Percentiles rank a stretch among this genome's conserved stretches.
Conservation (phyloP, 1,140 invertebrate genomes). For the Coenobita brevimanus region DNA sequence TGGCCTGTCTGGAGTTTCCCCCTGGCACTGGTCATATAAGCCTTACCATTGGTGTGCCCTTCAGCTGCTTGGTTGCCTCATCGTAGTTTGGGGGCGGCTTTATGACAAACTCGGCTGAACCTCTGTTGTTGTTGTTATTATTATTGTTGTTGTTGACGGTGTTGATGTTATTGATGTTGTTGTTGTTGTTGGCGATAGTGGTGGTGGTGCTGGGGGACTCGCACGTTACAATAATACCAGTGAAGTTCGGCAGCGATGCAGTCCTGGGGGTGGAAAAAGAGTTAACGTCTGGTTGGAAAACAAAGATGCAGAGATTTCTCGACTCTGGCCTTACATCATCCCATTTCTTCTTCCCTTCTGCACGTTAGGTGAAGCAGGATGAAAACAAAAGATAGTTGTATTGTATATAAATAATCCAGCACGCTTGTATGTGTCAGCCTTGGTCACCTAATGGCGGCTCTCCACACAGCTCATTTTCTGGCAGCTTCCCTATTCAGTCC, state of each 20-base stretch:
- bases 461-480: too few relatives aligned
- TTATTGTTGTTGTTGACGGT: slow-evolving; percentile 44
- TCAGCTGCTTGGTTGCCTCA: slow-evolving; percentile 81
- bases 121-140: slow-evolving; percentile 70
- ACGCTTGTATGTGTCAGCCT: too few relatives aligned
- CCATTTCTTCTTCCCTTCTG: too few relatives aligned
- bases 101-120: slow-evolving; percentile 73
- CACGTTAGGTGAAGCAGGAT: too few relatives aligned
- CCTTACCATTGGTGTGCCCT: slow-evolving; percentile 71
- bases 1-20: too few relatives aligned
- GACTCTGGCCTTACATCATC: too few relatives aligned
- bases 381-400: too few relatives aligned
- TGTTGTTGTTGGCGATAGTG: slow-evolving; percentile 52
- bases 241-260: slow-evolving; percentile 76
- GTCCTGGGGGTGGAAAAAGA: slow-evolving; percentile 72
- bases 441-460: too few relatives aligned
- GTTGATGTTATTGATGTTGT: slow-evolving; percentile 38
- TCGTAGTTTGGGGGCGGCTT: slow-evolving; percentile 80
- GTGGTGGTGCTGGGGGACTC: slow-evolving; percentile 64
- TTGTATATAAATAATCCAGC: too few relatives aligned
- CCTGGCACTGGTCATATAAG: too few relatives aligned
- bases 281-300: neutral
- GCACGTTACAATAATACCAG: slow-evolving; percentile 73
- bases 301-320: neutral
- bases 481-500: too few relatives aligned